phyloP scores from a whole-genome alignment of 2,888 invertebrate species.

The Volucella zonaria region DNA sequence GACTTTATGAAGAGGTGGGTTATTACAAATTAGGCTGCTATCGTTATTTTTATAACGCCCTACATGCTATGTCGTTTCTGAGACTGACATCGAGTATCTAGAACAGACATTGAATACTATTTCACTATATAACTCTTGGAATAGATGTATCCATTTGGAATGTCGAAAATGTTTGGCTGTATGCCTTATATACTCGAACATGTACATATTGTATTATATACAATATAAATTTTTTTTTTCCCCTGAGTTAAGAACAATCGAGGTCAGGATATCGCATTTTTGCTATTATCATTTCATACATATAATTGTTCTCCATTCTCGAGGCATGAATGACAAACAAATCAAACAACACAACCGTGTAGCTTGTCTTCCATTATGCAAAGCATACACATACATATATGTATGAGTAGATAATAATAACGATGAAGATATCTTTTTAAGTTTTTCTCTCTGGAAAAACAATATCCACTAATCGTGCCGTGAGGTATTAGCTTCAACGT shows the following conservation, averaged over 20 bases:
- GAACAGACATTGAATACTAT: no score
- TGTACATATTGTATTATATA: no score
- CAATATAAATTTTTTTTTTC: not conserved
- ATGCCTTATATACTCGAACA: no score
- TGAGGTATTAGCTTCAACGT: slow-evolving; percentile 1
- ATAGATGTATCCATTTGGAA: no score
- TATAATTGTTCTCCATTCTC: slow-evolving; percentile 41
- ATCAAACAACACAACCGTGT: not conserved
- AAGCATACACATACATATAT: not conserved
- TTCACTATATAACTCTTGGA: no score
- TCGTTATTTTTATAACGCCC: no score
- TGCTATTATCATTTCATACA: not conserved
- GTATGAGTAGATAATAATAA: not conserved
- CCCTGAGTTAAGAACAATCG: slow-evolving; percentile 6
- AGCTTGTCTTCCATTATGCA: no score
- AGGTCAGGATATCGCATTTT: slow-evolving; percentile 41
- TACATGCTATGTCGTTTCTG: no score
- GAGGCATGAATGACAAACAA: slow-evolving; percentile 30
- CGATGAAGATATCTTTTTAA: not conserved
- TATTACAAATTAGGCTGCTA: no score
- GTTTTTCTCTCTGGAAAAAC: slow-evolving; percentile 32
- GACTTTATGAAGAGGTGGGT: not conserved
- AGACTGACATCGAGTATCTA: no score
- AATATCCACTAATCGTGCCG: slow-evolving; percentile 39
- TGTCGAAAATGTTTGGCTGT: no score